Base-by-base conservation (phyloP, 2,113 vertebrate genomes). In the Peromyscus polionotus region DNA sequence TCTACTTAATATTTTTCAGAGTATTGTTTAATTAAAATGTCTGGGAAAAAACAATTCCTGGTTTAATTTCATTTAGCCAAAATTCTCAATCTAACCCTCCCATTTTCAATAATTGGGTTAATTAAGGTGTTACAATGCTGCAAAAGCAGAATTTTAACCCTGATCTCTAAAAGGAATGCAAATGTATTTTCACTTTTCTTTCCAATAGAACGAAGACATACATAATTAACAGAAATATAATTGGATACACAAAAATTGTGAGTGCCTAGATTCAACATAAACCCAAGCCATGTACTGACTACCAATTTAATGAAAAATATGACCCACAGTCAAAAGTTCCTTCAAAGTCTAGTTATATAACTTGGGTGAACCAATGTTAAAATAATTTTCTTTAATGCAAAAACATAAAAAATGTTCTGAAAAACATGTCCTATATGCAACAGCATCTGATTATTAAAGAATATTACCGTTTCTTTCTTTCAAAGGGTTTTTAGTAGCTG, bases 301-400 rank as follows among this genome's bases (percentile, higher is more conserved):
- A 45, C 54, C 36, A 73, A 88, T 31, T 96, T 45, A 57, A 19
- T 88, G 45, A n/a, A 95, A 95, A 93, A 88, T 19, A 86, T 87
- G 39, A 67, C 42, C 63, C 19, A 65, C 12, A 84, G 36, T 20
- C 42, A 75, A 91, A 93, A 91, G 20, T 70, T 83, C 31, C 24
- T 86, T 42, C 61, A 28, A 92, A 95, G 65, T 93, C 86, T 93
- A 76, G 2, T 93, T 83, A 42, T 42, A 42, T 42, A 94, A 75
- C 8, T 48, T 95, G 63, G 67, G 57, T 76, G 54, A 90, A 94
- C 36, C 92, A 95, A 95, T 96, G 93, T 97, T 86, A 94, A 96
- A 97, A 88, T 97, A 67, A 96, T 97, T 93, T 97, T 96, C 65
- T 86, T 91, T 93, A 96, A 93, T 93, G 73, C 11, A 77, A 94